phyloP scores from a whole-genome alignment of 1,140 invertebrate genomes.

The Drosophila tsacasi region DNA sequence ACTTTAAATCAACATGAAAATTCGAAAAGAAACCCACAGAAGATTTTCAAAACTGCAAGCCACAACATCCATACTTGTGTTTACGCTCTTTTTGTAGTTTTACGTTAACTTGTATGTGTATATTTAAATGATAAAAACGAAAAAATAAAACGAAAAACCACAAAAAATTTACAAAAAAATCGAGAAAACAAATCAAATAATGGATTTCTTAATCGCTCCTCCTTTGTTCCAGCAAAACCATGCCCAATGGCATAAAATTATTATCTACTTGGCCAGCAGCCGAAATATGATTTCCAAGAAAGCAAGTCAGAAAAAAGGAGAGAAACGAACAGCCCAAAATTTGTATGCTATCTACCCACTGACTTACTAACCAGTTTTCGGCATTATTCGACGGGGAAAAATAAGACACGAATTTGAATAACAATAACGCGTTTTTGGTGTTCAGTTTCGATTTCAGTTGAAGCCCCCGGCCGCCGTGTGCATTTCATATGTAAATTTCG shows the following conservation, averaged over 20 bases:
- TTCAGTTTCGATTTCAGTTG: constrained; percentile 77
- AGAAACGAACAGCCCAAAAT: constrained; percentile 49
- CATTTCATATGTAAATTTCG: constrained; percentile 72
- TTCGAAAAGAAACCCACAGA: constrained; percentile 37
- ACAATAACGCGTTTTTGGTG: constrained; percentile 75
- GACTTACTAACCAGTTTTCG: constrained; percentile 81
- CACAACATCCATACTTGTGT: constrained; percentile 58
- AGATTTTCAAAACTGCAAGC: constrained; percentile 58
- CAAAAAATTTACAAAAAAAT: constrained; percentile 58
- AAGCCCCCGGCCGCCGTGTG: constrained; percentile 42
- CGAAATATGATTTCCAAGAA: constrained; percentile 39
- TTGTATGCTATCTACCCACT: constrained; percentile 75
- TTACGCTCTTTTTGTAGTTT: constrained; percentile 79
- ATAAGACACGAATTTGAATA: constrained; percentile 68
- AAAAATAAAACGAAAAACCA: constrained; percentile 51
- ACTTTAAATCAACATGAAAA: constrained; percentile 58
- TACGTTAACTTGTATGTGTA: constrained; percentile 83
- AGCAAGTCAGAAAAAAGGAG: not conserved
- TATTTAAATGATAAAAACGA: constrained; percentile 75
- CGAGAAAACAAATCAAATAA: constrained; percentile 28
- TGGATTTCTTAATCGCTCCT: constrained; percentile 21
- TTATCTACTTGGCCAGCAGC: constrained; percentile 45
- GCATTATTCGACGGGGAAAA: constrained; percentile 52
- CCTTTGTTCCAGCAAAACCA: constrained; percentile 16
- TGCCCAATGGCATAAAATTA: constrained; percentile 24